Conservation (phyloP, 2,797 vertebrate species). For the Sebastes hubbsi region DNA sequence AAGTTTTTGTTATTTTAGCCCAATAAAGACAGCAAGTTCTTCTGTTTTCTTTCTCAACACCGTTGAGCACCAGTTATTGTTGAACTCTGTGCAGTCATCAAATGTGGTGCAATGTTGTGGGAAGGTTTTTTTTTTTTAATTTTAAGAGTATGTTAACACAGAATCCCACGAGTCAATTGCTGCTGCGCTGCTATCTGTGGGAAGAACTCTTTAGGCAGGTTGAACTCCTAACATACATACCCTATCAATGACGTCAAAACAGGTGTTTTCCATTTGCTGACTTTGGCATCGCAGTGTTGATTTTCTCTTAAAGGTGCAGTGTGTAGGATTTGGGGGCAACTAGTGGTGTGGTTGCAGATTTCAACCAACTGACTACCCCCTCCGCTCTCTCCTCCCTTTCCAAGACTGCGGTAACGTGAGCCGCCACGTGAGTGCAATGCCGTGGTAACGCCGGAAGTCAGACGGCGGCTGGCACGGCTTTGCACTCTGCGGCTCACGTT, state of each 20-base stretch:
- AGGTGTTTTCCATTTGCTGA: neutral
- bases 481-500: neutral
- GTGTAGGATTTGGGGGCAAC: neutral
- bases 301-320: neutral
- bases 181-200: neutral
- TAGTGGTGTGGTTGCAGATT: neutral
- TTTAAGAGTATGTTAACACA: neutral
- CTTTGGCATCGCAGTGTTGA: neutral
- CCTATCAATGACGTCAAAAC: neutral
- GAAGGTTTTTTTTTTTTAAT: neutral
- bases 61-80: neutral
- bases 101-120: neutral
- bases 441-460: neutral
- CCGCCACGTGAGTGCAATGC: neutral
- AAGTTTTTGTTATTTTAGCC: neutral
- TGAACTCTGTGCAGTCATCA: neutral
- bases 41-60: neutral
- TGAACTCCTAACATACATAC: neutral
- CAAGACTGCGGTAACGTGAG: neutral
- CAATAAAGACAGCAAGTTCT: neutral
- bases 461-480: neutral
- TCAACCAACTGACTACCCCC: neutral
- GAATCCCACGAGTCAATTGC: neutral
- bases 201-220: neutral
- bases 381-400: neutral